Percentiles rank a stretch among this genome's conserved stretches.
phyloP scores from a whole-genome alignment of 2,888 invertebrate genomes.

The Bursaphelenchus okinawaensis region DNA sequence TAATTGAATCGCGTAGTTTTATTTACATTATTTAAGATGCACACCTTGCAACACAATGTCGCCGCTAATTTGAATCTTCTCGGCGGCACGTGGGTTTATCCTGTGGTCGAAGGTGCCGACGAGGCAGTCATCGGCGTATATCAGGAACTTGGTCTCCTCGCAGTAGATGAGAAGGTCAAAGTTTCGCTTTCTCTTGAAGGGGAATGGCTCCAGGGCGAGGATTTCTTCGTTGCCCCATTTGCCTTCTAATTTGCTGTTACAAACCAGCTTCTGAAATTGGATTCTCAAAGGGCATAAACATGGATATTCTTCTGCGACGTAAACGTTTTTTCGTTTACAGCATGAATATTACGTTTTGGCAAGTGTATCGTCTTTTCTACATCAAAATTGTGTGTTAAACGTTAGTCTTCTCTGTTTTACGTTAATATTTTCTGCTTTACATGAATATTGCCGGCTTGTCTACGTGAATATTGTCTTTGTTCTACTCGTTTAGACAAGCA shows the following conservation, averaged over 20 bases:
- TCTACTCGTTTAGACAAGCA: too few species aligned
- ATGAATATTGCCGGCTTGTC: too few species aligned
- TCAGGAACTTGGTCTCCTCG: conserved; percentile 42
- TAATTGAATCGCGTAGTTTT: too few species aligned
- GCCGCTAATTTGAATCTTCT: conserved; percentile 46
- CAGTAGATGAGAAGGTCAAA: conserved; percentile 53
- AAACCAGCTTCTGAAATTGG: conserved; percentile 36
- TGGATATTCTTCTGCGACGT: conserved; percentile 4
- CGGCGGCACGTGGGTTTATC: conserved; percentile 32
- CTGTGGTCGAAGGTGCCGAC: conserved; percentile 46
- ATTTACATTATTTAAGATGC: conserved; percentile 8
- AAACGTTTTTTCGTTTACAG: too few species aligned
- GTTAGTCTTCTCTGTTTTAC: too few species aligned
- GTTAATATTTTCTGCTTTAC: too few species aligned
- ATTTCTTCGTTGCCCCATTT: conserved; percentile 40
- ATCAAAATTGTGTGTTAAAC: too few species aligned
- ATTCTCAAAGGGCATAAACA: conserved; percentile 1
- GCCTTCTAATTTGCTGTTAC: conserved; percentile 33
- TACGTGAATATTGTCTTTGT: too few species aligned
- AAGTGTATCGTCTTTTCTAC: too few species aligned
- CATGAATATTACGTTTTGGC: too few species aligned
- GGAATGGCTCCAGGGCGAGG: conserved; percentile 33
- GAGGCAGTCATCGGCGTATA: conserved; percentile 49
- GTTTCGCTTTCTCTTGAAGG: conserved; percentile 41
- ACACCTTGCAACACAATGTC: conserved; percentile 52